These are phyloP conservation scores for Hexactinellida sp. DNA, from an alignment of 37 sponge, comb jelly and placozoan species.

Conservation along the genomic window DNA sequence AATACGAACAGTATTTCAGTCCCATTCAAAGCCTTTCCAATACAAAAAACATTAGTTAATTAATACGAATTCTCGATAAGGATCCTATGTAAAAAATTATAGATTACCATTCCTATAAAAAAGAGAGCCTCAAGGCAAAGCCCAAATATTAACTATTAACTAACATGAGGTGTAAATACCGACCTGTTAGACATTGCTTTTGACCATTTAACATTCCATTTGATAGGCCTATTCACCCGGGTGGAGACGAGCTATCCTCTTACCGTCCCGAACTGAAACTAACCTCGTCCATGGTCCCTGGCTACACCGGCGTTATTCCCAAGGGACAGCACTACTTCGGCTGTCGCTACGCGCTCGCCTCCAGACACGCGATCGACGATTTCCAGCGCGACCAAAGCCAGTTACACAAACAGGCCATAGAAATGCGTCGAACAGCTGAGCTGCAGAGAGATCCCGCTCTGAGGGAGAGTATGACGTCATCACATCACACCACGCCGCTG, in stretches of 20 bases:
- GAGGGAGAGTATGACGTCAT: neutral
- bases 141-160: neutral
- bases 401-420: constrained; percentile 25
- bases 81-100: no score
- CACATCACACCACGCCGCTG: constrained; percentile 50
- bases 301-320: constrained; percentile 91
- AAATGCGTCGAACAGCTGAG: constrained; percentile 19
- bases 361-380: constrained; percentile 53
- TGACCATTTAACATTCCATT: no score
- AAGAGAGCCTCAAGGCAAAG: neutral
- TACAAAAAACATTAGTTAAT: no score
- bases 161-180: no score
- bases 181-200: no score
- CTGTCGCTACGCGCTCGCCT: constrained; percentile 71
- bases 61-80: no score
- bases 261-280: neutral
- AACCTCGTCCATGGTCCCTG: constrained; percentile 71
- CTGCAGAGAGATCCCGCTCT: constrained; percentile 25
- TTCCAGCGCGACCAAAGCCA: constrained; percentile 62
- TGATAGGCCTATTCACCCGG: neutral
- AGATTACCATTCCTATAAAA: neutral
- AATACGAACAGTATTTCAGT: no score
- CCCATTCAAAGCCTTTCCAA: no score
- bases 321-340: constrained; percentile 74
- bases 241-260: neutral